Evolutionary conservation across 2,113 vertebrate genomes (phyloP), one percentile per base, ranked within the genome.

Genomic region (Lophius piscatorius): DNA sequence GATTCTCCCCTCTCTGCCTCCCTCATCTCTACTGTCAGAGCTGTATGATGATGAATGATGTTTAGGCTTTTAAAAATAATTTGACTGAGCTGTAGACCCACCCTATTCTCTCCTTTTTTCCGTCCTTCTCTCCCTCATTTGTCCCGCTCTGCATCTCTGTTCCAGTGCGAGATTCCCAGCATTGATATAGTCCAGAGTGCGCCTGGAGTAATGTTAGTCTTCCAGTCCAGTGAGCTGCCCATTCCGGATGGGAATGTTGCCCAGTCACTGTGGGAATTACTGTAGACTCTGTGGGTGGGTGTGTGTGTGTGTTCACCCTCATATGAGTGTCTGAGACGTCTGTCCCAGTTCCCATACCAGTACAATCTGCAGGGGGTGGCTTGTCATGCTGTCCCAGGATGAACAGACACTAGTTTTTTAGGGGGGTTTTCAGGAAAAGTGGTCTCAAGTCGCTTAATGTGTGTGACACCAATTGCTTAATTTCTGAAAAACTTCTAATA

Each of bases 201-300:
- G 85, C 90, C 88, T 86, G 83, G 82, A 85, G 87, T 82, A 89
- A 90, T 90, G 91, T 92, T 92, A 90, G 90, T 91, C 90, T 92
- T 92, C 85, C 87, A 87, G 82, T 87, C 80, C 87, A 88, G 66
- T 91, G 91, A 89, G 85, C 78, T 87, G 86, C 81, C 84, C 73
- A 80, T 89, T 90, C 84, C 78, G 81, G 80, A 88, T 88, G 84
- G 89, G 89, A 89, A 89, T 90, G 80, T 71, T 77, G 60, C 83
- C 84, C 76, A 56, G 70, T 80, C 84, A 42, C 81, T 82, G 76
- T 90, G 83, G 89, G 89, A 90, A 87, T 84, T 76, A 70, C 60
- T 78, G 76, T 79, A 70, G 74, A 76, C 68, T 80, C n/a, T 70
- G 52, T 54, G 6, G 1, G 51, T 63, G 54, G 76, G 46, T 26